Evolutionary conservation across 1,140 invertebrate genomes (phyloP).

Genomic region (Drosophila subobscura): DNA sequence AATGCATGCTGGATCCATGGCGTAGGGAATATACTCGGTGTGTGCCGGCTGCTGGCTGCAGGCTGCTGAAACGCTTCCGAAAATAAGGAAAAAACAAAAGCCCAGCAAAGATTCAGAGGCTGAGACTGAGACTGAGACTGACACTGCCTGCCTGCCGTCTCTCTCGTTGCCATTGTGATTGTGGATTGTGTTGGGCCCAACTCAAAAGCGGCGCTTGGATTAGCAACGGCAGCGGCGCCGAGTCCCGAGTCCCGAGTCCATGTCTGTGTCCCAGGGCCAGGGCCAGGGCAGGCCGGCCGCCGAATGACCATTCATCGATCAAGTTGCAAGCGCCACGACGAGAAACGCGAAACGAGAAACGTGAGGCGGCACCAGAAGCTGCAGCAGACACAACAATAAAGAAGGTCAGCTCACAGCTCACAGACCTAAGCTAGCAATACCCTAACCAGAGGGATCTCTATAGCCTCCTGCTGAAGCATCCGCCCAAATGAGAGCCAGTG

Average conservation of each 20-base stretch:
- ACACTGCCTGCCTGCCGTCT: slow-evolving; percentile 22
- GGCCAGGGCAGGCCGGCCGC: background rate
- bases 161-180: slow-evolving; percentile 37
- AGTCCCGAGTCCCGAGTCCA: slow-evolving; percentile 33
- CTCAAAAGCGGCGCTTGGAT: slow-evolving; percentile 80
- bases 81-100: slow-evolving; percentile 27
- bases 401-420: background rate
- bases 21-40: slow-evolving; percentile 8
- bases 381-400: slow-evolving; percentile 25
- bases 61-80: slow-evolving; percentile 21
- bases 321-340: slow-evolving; percentile 79
- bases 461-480: background rate
- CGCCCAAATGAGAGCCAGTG: slow-evolving; percentile 1
- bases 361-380: slow-evolving; percentile 67
- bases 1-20: no score
- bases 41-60: background rate
- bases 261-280: background rate
- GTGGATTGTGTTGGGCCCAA: slow-evolving; percentile 67
- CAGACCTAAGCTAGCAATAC: no score
- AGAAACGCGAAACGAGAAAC: slow-evolving; percentile 70
- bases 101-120: slow-evolving; percentile 7
- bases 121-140: slow-evolving; percentile 15
- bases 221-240: slow-evolving; percentile 74
- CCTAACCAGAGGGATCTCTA: no score
- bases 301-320: slow-evolving; percentile 78